Base-by-base conservation (phyloP, 2,888 invertebrate species). In the Norana najaformis region DNA sequence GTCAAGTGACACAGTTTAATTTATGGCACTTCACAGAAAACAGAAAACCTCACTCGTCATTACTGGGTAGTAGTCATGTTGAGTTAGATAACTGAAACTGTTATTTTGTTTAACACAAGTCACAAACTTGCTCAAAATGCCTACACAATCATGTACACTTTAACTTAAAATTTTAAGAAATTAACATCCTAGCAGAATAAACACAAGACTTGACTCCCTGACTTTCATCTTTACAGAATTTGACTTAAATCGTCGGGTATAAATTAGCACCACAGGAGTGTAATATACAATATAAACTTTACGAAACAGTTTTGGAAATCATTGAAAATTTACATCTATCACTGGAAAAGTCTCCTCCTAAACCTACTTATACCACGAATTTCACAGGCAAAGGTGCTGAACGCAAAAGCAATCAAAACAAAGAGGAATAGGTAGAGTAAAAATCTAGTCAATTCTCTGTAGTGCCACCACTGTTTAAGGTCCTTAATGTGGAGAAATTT, bases 401-500 rank as follows among this genome's bases (percentile, higher is more conserved):
- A 89, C 16, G 94, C 93, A 89, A 94, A 93, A 18, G 94, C 37
- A n/a, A 94, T 92, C 35, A 94, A 92, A 14, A 94, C 69, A 30
- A 92, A 91, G 18, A 94, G 91, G 16, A 94, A 93, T 23, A 93
- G 41, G 88, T 94, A 93, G 2, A 94, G 94, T 93, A 93, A 93
- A 89, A 93, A 93, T 90, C 93, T 93, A 88, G 94, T 90, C 93
- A 93, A 93, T 89, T 94, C 94, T 89, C 94, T 91, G 90, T 94
- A 94, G 16, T 30, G 92, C 91, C 89, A 94, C 96, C 96, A 96
- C 91, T 95, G 95, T 35, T 95, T 93, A 88, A 96, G 94, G 88
- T 96, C 96, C 39, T 95, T 93, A 4, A 96, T 94, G 92, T 96
- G 95, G 4, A 96, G 94, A 93, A 97, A 97, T 47, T 96, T 96